These are phyloP conservation scores for Baccha elongata DNA, from an alignment of 2,888 invertebrate species.

Conservation along the genomic window DNA sequence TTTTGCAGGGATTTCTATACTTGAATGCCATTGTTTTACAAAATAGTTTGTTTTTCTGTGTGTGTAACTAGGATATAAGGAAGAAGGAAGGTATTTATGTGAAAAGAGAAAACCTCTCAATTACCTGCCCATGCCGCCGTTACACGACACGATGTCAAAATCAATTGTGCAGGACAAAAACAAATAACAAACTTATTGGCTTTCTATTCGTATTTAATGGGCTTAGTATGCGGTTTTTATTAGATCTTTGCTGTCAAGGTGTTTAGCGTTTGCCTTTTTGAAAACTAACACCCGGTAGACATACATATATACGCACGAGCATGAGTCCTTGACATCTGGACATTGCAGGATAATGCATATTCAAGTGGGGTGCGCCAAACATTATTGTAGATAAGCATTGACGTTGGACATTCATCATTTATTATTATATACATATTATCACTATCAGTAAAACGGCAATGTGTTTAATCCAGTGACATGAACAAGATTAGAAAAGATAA, in stretches of 20 bases:
- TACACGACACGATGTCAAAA: constrained; percentile 60
- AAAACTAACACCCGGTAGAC: constrained; percentile 70
- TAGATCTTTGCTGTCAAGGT: constrained; percentile 62
- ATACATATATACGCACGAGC: constrained; percentile 50
- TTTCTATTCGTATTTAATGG: constrained; percentile 68
- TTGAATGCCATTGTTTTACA: constrained; percentile 42
- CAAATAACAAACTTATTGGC: constrained; percentile 73
- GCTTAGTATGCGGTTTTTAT: constrained; percentile 61
- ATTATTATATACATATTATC: constrained; percentile 59
- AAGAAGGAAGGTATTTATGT: constrained; percentile 14
- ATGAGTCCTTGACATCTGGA: constrained; percentile 73
- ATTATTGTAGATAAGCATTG: constrained; percentile 33
- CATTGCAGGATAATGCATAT: constrained; percentile 44
- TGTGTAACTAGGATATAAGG: constrained; percentile 15
- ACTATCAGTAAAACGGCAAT: constrained; percentile 36
- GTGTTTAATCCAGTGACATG: constrained; percentile 13
- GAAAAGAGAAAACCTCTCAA: constrained; percentile 69
- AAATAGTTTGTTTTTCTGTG: not conserved
- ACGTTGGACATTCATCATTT: constrained; percentile 58
- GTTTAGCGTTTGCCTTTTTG: constrained; percentile 62
- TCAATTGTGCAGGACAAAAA: constrained; percentile 71
- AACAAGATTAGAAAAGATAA: constrained; percentile 34
- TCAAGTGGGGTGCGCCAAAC: constrained; percentile 63
- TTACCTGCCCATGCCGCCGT: constrained; percentile 69
- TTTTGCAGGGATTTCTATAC: constrained; percentile 40